A percentile compares a stretch with the other conserved stretches of the same genome.
Conservation (phyloP, 2,113 vertebrate species). For the Heterochromis multidens region DNA sequence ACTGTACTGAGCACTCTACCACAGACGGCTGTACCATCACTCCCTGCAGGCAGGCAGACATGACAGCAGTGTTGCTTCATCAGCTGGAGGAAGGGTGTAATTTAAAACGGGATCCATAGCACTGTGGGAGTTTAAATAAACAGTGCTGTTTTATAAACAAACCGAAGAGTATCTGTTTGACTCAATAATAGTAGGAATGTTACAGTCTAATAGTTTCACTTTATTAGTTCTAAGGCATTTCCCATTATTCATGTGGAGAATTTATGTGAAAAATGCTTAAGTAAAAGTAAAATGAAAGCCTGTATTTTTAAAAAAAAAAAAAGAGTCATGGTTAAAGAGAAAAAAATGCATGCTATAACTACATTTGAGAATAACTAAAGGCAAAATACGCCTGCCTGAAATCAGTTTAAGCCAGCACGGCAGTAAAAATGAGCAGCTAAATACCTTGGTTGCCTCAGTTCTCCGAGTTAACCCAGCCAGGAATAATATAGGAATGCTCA, state of each 20-base stretch:
- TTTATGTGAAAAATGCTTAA: background rate
- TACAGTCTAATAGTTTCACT: background rate
- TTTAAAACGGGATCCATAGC: conserved; percentile 22
- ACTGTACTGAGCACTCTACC: conserved; percentile 50
- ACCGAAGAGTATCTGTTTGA: background rate
- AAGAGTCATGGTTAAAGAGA: background rate
- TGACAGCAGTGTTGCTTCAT: conserved; percentile 36
- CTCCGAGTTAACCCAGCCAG: conserved; percentile 16
- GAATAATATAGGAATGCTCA: conserved; percentile 34
- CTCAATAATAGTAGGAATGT: background rate
- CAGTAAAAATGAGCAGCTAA: conserved; percentile 24
- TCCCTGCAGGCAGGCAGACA: conserved; percentile 40
- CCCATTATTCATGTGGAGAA: background rate
- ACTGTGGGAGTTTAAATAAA: background rate
- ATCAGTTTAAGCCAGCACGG: conserved; percentile 24
- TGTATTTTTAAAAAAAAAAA: background rate
- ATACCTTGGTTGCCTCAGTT: conserved; percentile 15
- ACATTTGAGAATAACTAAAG: conserved; percentile 8
- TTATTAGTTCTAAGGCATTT: background rate
- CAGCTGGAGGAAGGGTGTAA: conserved; percentile 36
- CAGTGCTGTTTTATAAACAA: background rate
- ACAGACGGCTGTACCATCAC: conserved; percentile 48
- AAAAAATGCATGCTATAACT: background rate
- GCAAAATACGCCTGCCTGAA: background rate
- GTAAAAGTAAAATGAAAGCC: background rate